Evolutionary conservation across 2,113 vertebrate species (phyloP).

Genomic region (Nothobranchius furzeri): DNA sequence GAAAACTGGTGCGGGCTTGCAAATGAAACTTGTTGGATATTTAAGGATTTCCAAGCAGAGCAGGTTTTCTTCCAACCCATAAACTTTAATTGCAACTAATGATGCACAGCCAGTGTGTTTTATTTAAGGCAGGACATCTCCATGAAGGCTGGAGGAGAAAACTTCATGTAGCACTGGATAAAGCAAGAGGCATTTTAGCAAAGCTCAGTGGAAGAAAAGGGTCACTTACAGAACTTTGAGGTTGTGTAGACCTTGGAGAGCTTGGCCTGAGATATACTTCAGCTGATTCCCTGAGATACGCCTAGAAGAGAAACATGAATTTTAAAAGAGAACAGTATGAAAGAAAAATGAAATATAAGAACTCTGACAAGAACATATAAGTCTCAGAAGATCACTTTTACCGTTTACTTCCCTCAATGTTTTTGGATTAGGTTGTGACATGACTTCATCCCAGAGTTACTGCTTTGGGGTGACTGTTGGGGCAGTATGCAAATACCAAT

Average conservation of each 20-base stretch:
- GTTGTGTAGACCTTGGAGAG: conserved; percentile 89
- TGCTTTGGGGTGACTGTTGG: conserved; percentile 57
- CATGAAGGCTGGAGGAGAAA: conserved; percentile 34
- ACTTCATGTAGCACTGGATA: conserved; percentile 31
- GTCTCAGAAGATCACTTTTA: conserved; percentile 40
- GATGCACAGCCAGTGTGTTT: conserved; percentile 67
- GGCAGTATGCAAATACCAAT: conserved; percentile 69
- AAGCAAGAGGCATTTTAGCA: conserved; percentile 27
- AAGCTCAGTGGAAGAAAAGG: conserved; percentile 15
- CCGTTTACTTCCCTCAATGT: conserved; percentile 35
- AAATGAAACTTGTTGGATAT: conserved; percentile 52
- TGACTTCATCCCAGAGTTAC: conserved; percentile 63
- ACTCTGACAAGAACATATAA: conserved; percentile 27
- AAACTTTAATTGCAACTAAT: conserved; percentile 73
- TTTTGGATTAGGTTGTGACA: conserved; percentile 48
- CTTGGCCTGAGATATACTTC: conserved; percentile 85
- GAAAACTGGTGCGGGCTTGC: conserved; percentile 29
- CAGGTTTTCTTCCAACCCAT: conserved; percentile 58
- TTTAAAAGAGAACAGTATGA: conserved; percentile 26
- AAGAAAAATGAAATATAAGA: conserved; percentile 35
- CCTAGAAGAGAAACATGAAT: conserved; percentile 71
- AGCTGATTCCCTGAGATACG: conserved; percentile 95
- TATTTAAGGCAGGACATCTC: conserved; percentile 50
- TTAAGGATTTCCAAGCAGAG: conserved; percentile 40
- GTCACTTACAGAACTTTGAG: conserved; percentile 94